Evolutionary conservation across 2,888 invertebrate species (phyloP).

Genomic region (Idaea straminata): DNA sequence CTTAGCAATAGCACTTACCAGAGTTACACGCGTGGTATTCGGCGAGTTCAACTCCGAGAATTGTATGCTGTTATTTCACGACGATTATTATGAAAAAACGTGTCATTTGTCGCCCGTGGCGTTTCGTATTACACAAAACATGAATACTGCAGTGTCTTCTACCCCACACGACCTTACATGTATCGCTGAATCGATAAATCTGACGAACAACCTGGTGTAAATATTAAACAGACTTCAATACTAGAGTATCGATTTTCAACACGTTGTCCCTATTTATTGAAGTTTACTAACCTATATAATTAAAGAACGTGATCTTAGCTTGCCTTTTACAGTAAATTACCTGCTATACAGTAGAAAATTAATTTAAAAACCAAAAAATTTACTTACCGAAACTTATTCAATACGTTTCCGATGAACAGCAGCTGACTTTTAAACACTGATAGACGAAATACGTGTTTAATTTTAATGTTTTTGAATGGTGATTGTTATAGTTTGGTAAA

Average conservation of each 20-base stretch:
- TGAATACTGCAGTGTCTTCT: slow-evolving; percentile 11
- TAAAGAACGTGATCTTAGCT: not conserved
- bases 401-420: not conserved
- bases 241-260: slow-evolving; percentile 26
- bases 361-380: not conserved
- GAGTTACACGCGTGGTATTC: not conserved
- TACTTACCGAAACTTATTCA: not conserved
- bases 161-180: slow-evolving; percentile 17
- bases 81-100: slow-evolving; percentile 6
- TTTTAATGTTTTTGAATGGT: not conserved
- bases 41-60: not conserved
- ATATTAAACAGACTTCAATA: slow-evolving; percentile 30
- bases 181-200: slow-evolving; percentile 35
- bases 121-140: slow-evolving; percentile 35
- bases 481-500: not conserved
- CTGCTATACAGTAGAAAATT: not conserved
- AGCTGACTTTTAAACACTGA: not conserved
- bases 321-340: not conserved
- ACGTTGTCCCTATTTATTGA: slow-evolving; percentile 2
- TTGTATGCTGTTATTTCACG: not conserved
- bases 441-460: not conserved
- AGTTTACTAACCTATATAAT: not conserved
- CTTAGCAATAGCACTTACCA: not conserved
- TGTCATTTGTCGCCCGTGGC: slow-evolving; percentile 10
- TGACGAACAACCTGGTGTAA: slow-evolving; percentile 28